These are phyloP conservation scores for Ptychadena robeensis DNA, from an alignment of 2,797 vertebrate genomes.

Conservation along the genomic window DNA sequence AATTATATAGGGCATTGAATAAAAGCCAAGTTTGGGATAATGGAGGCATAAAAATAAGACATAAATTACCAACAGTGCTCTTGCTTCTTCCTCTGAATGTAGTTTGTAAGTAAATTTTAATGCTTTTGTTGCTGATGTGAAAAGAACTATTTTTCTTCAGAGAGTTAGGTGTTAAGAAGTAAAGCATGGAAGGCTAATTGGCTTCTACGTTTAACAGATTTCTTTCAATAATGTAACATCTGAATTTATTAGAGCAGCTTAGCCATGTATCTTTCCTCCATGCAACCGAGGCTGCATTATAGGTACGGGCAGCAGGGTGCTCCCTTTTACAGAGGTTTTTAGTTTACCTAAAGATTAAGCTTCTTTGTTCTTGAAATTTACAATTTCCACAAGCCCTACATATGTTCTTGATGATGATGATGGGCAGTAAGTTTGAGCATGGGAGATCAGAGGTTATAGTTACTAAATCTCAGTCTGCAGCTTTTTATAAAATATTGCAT, in stretches of 20 bases:
- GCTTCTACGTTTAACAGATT: slow-evolving; percentile 8
- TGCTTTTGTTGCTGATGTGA: slow-evolving; percentile 50
- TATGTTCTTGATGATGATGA: neutral
- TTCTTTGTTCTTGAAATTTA: no score
- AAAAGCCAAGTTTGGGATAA: slow-evolving; percentile 53
- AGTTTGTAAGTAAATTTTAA: slow-evolving; percentile 49
- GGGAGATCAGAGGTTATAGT: no score
- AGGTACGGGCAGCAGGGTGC: neutral
- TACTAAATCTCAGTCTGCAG: no score
- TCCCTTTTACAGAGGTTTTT: neutral
- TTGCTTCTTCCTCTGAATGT: slow-evolving; percentile 10
- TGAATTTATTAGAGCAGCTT: slow-evolving; percentile 18
- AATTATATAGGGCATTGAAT: slow-evolving; percentile 58
- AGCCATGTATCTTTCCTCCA: slow-evolving; percentile 3
- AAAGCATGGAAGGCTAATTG: slow-evolving; percentile 5
- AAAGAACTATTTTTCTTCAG: slow-evolving; percentile 32
- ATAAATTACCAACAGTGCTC: slow-evolving; percentile 48
- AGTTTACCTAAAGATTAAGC: neutral
- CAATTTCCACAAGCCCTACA: neutral
- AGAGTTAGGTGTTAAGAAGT: slow-evolving; percentile 38
- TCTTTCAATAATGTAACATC: slow-evolving; percentile 9
- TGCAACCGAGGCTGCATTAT: neutral
- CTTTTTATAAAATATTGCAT: no score
- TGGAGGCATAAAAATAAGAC: slow-evolving; percentile 49
- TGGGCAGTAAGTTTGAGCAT: neutral